Conservation (phyloP, 2,113 vertebrate species). For the Cavia aperea region DNA sequence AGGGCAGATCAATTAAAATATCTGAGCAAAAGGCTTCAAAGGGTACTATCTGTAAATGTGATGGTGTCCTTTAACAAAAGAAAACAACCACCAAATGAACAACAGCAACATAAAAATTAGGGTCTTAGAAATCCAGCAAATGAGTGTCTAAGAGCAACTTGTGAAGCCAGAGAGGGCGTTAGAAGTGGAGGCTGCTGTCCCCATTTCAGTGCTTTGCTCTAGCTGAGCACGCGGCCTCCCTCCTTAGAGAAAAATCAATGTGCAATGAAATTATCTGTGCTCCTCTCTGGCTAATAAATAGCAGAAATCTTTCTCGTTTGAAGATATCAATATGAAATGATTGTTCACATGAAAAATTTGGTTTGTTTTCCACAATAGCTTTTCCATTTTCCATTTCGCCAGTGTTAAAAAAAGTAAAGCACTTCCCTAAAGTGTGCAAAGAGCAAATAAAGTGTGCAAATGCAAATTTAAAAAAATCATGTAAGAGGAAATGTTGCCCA, state of each 20-base stretch:
- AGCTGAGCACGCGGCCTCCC: slow-evolving; percentile 37
- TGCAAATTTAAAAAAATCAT: neutral
- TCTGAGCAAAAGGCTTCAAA: neutral
- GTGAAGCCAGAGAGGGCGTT: neutral
- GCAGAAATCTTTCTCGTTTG: slow-evolving; percentile 55
- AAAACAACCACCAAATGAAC: neutral
- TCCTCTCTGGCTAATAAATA: slow-evolving; percentile 55
- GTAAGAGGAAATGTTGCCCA: neutral
- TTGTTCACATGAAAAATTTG: slow-evolving; percentile 36
- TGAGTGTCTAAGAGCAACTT: neutral
- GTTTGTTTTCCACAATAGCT: slow-evolving; percentile 25
- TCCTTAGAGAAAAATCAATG: slow-evolving; percentile 46
- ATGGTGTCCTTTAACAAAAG: neutral
- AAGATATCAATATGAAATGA: slow-evolving; percentile 37
- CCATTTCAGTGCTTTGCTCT: neutral
- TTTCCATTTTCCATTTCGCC: slow-evolving; percentile 35
- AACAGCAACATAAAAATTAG: neutral
- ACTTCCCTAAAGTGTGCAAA: slow-evolving; percentile 31
- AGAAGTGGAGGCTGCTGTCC: neutral
- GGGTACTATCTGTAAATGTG: neutral
- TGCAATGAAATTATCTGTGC: slow-evolving; percentile 39
- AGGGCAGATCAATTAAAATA: neutral
- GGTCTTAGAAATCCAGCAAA: neutral
- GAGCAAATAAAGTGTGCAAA: neutral
- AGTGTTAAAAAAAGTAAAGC: neutral